Base-by-base conservation (phyloP, 2,888 invertebrate genomes). In the Heterodera filipjevi region DNA sequence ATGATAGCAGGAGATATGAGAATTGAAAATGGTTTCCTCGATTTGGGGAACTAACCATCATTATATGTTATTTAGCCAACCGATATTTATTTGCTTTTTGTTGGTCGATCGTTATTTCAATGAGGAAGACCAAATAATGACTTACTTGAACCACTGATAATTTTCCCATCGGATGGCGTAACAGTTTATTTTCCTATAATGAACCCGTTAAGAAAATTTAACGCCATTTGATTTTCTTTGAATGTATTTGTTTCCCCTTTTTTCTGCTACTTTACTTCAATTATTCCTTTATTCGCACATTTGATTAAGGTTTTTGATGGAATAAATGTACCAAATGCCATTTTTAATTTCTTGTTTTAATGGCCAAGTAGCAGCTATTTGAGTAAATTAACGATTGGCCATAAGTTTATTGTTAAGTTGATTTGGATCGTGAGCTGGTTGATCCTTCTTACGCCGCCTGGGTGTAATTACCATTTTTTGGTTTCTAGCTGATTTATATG, bases 31-130 rank as follows among this genome's bases (percentile, higher is more conserved):
- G 14, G 12, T 14, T 27, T 49, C 73, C 35, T 46, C 33, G n/a
- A 33, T 27, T 27, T 44, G 27, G 27, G 49, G 44, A 27, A 27
- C 33, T 73, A 1, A 22, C 27, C 59, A 27, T 12, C 59, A 59
- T 8, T 59, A 27, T 44, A 59, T 59, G n/a, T 59, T 59, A 59
- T 59, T 59, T 59, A 59, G 59, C 59, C 59, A 59, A 59, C 22
- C 19, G 6, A 22, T 59, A 73, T 64, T 49, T 49, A 44, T 64
- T 73, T 73, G 35, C 39, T 44, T 73, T 44, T 39, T 72, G 59
- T 73, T 73, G 39, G 59, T 73, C 49, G n/a, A 35, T 46, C 59
- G 46, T 30, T 46, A 73, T 73, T 71, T 59, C 59, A 27, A 59
- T 59, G 59, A 59, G 27, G 6, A 59, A 27, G 59, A 59, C 59